These are phyloP conservation scores for Fulmarus glacialis DNA, from an alignment of 2,113 vertebrate genomes.

Conservation along the genomic window DNA sequence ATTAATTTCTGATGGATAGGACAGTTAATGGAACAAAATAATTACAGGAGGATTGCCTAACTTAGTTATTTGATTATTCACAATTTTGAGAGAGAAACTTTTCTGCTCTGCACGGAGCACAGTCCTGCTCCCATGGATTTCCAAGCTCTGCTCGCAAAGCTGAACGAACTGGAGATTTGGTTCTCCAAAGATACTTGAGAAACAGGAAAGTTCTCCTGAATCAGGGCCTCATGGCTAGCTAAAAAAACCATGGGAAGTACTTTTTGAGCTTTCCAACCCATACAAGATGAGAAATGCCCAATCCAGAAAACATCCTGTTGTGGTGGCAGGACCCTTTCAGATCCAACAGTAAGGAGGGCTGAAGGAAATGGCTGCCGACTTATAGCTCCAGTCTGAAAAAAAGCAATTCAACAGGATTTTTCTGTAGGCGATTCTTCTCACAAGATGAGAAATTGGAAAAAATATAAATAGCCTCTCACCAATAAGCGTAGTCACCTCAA, in stretches of 20 bases:
- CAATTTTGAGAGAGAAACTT: neutral
- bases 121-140: neutral
- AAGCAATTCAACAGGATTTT: neutral
- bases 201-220: neutral
- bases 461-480: neutral
- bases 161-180: neutral
- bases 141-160: rapidly evolving
- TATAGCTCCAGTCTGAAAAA: neutral
- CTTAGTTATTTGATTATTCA: constrained; percentile 17
- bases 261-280: neutral
- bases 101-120: neutral
- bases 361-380: neutral
- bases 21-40: constrained; percentile 57
- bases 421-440: neutral
- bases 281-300: neutral
- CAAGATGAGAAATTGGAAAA: neutral
- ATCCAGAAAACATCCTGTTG: neutral
- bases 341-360: neutral
- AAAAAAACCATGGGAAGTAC: rapidly evolving
- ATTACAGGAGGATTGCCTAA: constrained; percentile 10
- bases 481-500: neutral
- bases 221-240: neutral
- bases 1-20: constrained; percentile 61
- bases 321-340: neutral
- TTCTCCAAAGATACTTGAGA: neutral